Evolutionary conservation across 2,888 invertebrate genomes (phyloP), one percentile per base, ranked within the genome.

Genomic region (Apamea epomidion): DNA sequence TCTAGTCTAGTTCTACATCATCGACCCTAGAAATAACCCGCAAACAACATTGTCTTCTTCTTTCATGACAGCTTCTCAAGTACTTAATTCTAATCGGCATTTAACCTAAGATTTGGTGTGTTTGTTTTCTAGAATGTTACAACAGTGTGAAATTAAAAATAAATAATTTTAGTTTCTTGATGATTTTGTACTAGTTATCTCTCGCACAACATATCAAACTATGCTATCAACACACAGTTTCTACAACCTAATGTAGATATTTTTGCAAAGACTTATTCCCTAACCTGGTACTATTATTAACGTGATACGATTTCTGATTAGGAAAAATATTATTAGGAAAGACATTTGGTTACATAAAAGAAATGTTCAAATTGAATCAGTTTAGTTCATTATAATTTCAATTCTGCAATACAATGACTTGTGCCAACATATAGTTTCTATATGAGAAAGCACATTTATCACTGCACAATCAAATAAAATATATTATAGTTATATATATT

Each of bases 401-500:
- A 77, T 84, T 85, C 75, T 87, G 85, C 87, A 89, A 91, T 85
- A 88, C 75, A 85, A 89, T 89, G 82, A 89, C 89, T 91, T 87
- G 94, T 95, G 94, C 94, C 94, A 95, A 94, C 92, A 90, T 91
- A 91, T 92, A 90, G 83, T 81, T 87, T 89, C 83, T 93, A 91
- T 92, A 91, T 91, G 90, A 90, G 54, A 87, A 84, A 92, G 93
- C 94, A 95, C 94, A 92, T 92, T 92, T 93, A 94, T 92, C 90
- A 89, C 88, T 94, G 95, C 95, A 96, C 95, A 95, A 95, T 93
- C 89, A 91, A 92, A 93, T 92, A 89, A 90, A 82, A 90, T 92
- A 91, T 94, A 94, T 90, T 93, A 91, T 78, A 93, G 95, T 96
- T 96, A 90, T 92, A 92, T 91, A 87, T 95, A 94, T 94, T 94